Evolutionary conservation across 2,113 vertebrate genomes (phyloP).

Genomic region (Toxotes jaculatrix): DNA sequence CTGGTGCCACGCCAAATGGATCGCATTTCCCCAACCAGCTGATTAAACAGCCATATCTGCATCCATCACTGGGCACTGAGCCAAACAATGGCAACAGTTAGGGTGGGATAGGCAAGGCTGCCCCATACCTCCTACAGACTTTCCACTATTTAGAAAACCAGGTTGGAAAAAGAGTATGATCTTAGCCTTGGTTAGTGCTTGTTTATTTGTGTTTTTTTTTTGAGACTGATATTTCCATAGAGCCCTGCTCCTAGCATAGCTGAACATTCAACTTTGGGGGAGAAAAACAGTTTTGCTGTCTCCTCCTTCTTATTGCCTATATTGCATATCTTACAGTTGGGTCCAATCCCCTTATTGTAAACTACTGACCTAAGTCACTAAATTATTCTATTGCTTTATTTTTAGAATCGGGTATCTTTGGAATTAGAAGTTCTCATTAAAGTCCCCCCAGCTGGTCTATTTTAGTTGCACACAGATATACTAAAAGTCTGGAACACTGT

Average conservation of each 20-base stretch:
- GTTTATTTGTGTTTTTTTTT: neutral
- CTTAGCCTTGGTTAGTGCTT: neutral
- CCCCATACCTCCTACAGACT: conserved; percentile 2
- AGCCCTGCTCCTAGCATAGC: neutral
- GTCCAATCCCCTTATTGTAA: conserved; percentile 13
- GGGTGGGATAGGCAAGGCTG: conserved; percentile 3
- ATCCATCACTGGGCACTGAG: conserved; percentile 55
- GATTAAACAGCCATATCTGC: conserved; percentile 80
- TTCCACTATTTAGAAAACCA: conserved; percentile 16
- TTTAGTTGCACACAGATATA: conserved; percentile 30
- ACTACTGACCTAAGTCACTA: neutral
- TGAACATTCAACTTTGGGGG: neutral
- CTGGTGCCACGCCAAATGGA: conserved; percentile 64
- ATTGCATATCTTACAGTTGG: neutral
- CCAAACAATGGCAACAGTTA: conserved; percentile 59
- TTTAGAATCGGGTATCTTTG: conserved; percentile 30
- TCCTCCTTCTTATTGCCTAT: neutral
- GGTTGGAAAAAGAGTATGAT: conserved; percentile 13
- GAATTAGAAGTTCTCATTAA: conserved; percentile 25
- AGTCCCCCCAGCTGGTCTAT: conserved; percentile 13
- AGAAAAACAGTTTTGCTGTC: too few relatives aligned
- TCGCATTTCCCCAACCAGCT: conserved; percentile 76
- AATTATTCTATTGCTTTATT: conserved; percentile 22
- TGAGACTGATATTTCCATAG: neutral
- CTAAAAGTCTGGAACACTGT: neutral